These are phyloP conservation scores for Leucoma salicis DNA, from an alignment of 2,888 invertebrate genomes.

Conservation along the genomic window DNA sequence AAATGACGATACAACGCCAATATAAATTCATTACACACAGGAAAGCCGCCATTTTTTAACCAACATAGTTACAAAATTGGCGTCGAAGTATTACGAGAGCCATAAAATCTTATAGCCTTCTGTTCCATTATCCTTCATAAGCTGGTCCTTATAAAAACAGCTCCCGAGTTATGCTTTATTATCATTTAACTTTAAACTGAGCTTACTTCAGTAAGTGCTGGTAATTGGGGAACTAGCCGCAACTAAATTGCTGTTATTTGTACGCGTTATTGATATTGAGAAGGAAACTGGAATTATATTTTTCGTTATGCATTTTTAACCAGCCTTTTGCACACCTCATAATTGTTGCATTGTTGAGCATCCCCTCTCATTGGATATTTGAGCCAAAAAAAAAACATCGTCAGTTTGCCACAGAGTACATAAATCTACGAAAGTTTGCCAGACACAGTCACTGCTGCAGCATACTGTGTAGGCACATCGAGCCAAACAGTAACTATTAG, in stretches of 20 bases:
- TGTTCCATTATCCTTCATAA: conserved; percentile 71
- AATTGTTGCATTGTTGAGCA: too few species aligned
- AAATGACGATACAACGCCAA: conserved; percentile 3
- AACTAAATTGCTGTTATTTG: conserved; percentile 32
- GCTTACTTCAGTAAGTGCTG: conserved; percentile 38
- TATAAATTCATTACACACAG: conserved; percentile 31
- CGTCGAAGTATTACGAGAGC: conserved; percentile 37
- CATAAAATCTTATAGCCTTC: conserved; percentile 64
- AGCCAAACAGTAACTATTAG: too few species aligned
- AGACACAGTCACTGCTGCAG: too few species aligned
- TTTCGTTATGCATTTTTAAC: too few species aligned
- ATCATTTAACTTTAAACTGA: conserved; percentile 54
- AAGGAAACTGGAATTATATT: too few species aligned
- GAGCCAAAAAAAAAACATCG: too few species aligned
- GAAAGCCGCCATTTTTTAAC: conserved; percentile 37
- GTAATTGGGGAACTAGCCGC: conserved; percentile 45
- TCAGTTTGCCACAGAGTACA: too few species aligned
- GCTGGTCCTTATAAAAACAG: conserved; percentile 57
- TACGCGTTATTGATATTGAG: conserved; percentile 17
- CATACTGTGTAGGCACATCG: too few species aligned
- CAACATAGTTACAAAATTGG: conserved; percentile 63
- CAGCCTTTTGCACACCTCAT: too few species aligned
- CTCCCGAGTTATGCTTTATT: conserved; percentile 59
- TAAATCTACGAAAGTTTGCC: too few species aligned
- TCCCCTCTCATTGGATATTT: too few species aligned